Base-by-base conservation (phyloP, 2,797 vertebrate genomes). In the Anguilla anguilla region DNA sequence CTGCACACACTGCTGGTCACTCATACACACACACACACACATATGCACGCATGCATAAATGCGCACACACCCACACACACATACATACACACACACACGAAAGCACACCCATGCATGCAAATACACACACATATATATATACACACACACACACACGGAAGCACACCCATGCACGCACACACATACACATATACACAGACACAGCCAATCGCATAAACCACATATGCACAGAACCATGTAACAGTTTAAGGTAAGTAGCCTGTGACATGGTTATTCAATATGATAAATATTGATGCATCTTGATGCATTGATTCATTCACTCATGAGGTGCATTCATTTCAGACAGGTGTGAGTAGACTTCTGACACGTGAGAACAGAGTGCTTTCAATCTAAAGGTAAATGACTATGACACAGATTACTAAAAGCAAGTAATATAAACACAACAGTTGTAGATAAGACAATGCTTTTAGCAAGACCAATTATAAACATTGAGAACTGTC, bases 1-100 rank as follows among this genome's bases (percentile, higher is more conserved):
- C 35, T 77, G 87, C 88, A 91, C 89, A 91, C 89, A 89, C n/a
- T 49, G 25, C 57, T 25, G 2, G 59, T 51, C 6, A 72, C 22
- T 25, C 1, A 59, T 83, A 57, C 43, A 87, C 87, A 81, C 84
- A 85, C 84, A 64, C 11, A 53, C n/a, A 79, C 69, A 79, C 85
- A 86, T 3, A 74, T 67, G 53, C 64, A 86, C 85, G 81, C 13
- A 55, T 31, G 72, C 64, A 49, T 64, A 79, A 83, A 85, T 13
- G 57, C 83, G 59, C 64, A 64, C 9, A 72, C 31, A 59, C 51
- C n/a, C 77, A 67, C 86, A 83, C 35, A 67, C 49, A 83, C 55
- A 81, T 55, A 46, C 17, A 61, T 53, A 67, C 59, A n/a, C 39
- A 28, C 74, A n/a, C 19, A 72, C 11, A 72, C n/a, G 10, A 25